phyloP scores from a whole-genome alignment of 2,113 vertebrate species.

The Aleadryas rufinucha region DNA sequence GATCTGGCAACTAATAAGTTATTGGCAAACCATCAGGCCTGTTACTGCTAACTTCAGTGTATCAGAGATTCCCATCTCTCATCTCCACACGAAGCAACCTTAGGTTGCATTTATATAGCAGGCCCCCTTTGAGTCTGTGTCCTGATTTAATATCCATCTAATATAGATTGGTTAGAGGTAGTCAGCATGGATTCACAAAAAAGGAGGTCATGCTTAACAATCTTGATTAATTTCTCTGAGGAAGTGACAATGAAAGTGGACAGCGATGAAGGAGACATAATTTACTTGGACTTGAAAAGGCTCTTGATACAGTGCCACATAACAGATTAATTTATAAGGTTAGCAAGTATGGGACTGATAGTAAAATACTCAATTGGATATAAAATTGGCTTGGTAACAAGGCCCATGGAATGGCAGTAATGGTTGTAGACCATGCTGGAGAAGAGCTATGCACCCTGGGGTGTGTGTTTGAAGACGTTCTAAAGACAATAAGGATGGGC shows the following conservation, averaged over 20 bases:
- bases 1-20: not conserved
- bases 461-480: not conserved
- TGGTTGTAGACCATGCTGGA: not conserved
- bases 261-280: slow-evolving; percentile 58
- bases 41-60: not conserved
- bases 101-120: slow-evolving; percentile 19
- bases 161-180: slow-evolving; percentile 62
- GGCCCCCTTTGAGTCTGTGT: not conserved
- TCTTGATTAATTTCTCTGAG: slow-evolving; percentile 59
- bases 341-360: slow-evolving; percentile 51
- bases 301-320: slow-evolving; percentile 30
- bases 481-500: not conserved
- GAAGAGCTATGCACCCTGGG: not conserved
- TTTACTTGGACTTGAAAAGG: slow-evolving; percentile 65
- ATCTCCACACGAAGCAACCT: not conserved
- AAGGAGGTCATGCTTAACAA: slow-evolving; percentile 42
- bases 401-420: not conserved
- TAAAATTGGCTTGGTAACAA: slow-evolving; percentile 8
- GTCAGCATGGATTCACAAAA: slow-evolving; percentile 57
- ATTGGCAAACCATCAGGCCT: not conserved
- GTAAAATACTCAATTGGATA: slow-evolving; percentile 45
- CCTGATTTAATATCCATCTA: slow-evolving; percentile 47
- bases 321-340: slow-evolving; percentile 68
- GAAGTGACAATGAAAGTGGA: slow-evolving; percentile 42
- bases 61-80: not conserved